Evolutionary conservation across 1,140 invertebrate species (phyloP), one percentile per base, ranked within the genome.

Genomic region (Conopomorpha cramerella): DNA sequence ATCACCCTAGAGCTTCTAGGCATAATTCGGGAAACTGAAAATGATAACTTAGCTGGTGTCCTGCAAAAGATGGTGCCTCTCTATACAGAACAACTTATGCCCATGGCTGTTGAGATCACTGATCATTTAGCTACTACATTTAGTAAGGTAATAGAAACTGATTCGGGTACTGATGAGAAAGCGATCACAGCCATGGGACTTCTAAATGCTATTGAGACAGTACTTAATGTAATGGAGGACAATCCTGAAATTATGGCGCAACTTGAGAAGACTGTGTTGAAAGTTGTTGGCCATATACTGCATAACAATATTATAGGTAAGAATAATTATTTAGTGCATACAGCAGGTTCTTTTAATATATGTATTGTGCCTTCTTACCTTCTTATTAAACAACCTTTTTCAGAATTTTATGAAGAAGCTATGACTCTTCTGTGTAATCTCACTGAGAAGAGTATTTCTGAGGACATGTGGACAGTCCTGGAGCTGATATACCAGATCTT

Each of bases 121-220:
- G 87, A 92, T 51, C 93, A 99, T 76, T 83, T 99, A 46, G 93
- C 92, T 3, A 82, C 87, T n/a, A 96, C 93, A 7, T 97, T 98
- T 55, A 91, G 86, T 45, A 87, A 93, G 76, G 82, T 85, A 0
- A 59, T 98, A 3, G 77, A 96, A 30, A 90, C 87, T 1, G 91
- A 93, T 47, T 93, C 94, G 62, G 91, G 89, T 2, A 88, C 89
- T 10, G 95, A 98, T 62, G 96, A 99, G 57, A 98, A 97, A 58
- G 93, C 95, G 10, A 96, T 99, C 30, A 95, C 95, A 8, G 94
- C 96, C 1, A 97, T 99, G 90, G 96, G 95, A 30, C 80, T 99
- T 2, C 77, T 99, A 1, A 97, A 94, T 59, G 98, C 97, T 2
- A 93, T 99, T 65, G 95, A 99, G 73, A 98, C 94, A 0, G 82